Percentiles rank a stretch among this genome's conserved stretches.
These are phyloP conservation scores for Cyclargus thomasi DNA, from an alignment of 1,140 invertebrate genomes.

Conservation along the genomic window DNA sequence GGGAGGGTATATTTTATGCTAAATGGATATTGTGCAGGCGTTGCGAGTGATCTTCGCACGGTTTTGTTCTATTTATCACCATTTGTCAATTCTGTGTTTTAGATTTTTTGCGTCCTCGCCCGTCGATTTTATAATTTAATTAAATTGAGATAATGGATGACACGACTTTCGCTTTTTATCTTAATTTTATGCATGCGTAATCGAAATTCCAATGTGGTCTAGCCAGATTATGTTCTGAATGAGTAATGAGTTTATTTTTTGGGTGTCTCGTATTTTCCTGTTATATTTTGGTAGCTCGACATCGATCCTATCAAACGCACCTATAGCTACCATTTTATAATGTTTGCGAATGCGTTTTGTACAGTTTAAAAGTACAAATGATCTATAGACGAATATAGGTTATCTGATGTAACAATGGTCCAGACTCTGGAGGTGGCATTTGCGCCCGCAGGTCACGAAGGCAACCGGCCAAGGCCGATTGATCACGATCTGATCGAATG, in stretches of 20 bases:
- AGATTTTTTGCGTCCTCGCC: not conserved
- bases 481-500: conserved; percentile 22
- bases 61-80: conserved; percentile 13
- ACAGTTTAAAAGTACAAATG: not conserved
- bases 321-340: not conserved
- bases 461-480: conserved; percentile 19
- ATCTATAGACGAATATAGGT: conserved; percentile 11
- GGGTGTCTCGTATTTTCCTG: not conserved
- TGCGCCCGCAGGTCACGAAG: conserved; percentile 9
- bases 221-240: not conserved
- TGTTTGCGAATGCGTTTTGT: not conserved
- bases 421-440: conserved; percentile 16
- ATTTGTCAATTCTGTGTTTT: conserved; percentile 13
- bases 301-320: no score
- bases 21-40: not conserved
- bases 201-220: conserved; percentile 4
- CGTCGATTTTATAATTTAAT: conserved; percentile 13
- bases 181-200: not conserved
- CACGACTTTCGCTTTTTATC: conserved; percentile 11
- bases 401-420: conserved; percentile 4
- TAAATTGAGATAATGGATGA: conserved; percentile 7
- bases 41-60: not conserved
- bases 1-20: not conserved
- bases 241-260: conserved; percentile 8
- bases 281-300: not conserved